phyloP scores from a whole-genome alignment of 2,888 invertebrate genomes.

The Rotaria magnacalcarata region DNA sequence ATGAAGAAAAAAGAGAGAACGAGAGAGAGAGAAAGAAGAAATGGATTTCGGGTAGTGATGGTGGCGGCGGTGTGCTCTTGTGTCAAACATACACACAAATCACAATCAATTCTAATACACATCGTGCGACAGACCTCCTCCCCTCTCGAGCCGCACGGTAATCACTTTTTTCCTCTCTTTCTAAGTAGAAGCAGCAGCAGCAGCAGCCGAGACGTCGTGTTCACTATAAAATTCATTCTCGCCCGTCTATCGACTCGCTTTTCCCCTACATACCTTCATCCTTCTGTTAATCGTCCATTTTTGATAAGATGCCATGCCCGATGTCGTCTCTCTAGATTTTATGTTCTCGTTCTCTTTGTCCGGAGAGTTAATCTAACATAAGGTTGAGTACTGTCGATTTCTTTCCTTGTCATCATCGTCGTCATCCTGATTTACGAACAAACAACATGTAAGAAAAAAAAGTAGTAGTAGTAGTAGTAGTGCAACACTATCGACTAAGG shows the following conservation, averaged over 20 bases:
- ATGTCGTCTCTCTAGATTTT: not conserved
- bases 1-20: not conserved
- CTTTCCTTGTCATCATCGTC: not conserved
- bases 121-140: not conserved
- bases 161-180: constrained; percentile 25
- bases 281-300: constrained; percentile 13
- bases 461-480: not conserved
- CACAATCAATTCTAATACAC: constrained; percentile 26
- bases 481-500: not conserved
- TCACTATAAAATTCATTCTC: constrained; percentile 31
- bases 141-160: constrained; percentile 18
- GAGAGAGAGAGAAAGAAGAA: constrained; percentile 29
- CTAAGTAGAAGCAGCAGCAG: not conserved
- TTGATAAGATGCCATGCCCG: constrained; percentile 29
- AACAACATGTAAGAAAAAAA: not conserved
- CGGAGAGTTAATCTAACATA: constrained; percentile 21
- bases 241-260: constrained; percentile 15
- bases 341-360: not conserved
- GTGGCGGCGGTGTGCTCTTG: constrained; percentile 1
- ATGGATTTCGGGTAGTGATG: constrained; percentile 19
- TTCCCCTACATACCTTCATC: constrained; percentile 19
- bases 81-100: constrained; percentile 23
- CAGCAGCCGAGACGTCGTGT: not conserved
- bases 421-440: constrained; percentile 20
- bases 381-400: constrained; percentile 5